A percentile compares a stretch with the other conserved stretches of the same genome.
These are phyloP conservation scores for Diacarnus erythraeanus DNA, from an alignment of 37 sponge, comb jelly and placozoan species.

Conservation along the genomic window DNA sequence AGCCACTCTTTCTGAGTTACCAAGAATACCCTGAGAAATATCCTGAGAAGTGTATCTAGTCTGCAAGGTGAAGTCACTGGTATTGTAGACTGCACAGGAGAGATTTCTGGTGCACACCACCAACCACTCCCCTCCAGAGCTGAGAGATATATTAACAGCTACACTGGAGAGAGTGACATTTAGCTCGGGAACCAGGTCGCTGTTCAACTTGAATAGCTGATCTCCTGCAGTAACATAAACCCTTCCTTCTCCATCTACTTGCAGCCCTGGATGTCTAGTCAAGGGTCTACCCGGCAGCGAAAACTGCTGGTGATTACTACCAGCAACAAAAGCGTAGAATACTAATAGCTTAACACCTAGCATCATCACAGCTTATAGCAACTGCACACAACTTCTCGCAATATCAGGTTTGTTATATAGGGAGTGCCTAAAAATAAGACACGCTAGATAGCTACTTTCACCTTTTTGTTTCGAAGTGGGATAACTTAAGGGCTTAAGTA, in stretches of 20 bases:
- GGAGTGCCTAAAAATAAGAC: no score
- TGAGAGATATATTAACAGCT: slow-evolving; percentile 9
- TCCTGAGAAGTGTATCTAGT: not conserved
- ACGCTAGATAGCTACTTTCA: no score
- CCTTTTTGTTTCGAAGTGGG: no score
- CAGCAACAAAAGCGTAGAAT: not conserved
- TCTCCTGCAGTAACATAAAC: slow-evolving; percentile 25
- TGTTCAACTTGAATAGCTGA: slow-evolving; percentile 22
- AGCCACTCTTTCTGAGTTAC: slow-evolving; percentile 2
- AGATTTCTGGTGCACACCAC: slow-evolving; percentile 15
- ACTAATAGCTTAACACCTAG: no score
- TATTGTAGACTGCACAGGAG: slow-evolving; percentile 35
- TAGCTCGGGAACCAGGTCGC: slow-evolving; percentile 2
- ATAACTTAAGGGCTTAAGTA: no score
- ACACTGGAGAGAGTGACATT: not conserved
- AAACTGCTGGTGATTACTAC: not conserved
- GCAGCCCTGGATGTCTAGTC: not conserved
- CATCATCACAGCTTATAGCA: no score
- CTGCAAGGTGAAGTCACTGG: slow-evolving; percentile 1
- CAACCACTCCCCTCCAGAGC: slow-evolving; percentile 12
- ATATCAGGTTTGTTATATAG: no score
- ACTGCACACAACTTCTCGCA: no score
- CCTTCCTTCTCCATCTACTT: slow-evolving; percentile 19
- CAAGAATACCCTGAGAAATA: not conserved
- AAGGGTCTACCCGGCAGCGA: not conserved